phyloP scores from a whole-genome alignment of 2,113 vertebrate species.

The Struthidea cinerea region DNA sequence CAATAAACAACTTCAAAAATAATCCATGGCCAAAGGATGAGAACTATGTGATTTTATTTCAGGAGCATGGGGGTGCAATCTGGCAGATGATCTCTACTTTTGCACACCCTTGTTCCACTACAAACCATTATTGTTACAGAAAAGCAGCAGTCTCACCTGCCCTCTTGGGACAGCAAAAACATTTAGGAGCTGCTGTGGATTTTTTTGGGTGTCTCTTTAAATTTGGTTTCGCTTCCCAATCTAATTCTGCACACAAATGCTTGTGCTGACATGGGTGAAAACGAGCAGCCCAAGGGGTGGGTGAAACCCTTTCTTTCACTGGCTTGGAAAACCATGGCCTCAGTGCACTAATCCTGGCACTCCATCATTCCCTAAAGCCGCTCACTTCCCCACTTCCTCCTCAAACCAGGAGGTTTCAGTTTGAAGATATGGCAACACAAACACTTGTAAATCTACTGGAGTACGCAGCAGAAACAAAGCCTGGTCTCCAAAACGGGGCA shows the following conservation, averaged over 20 bases:
- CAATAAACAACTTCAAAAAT: not conserved
- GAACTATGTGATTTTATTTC: not conserved
- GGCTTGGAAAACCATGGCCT: not conserved
- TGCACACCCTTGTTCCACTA: not conserved
- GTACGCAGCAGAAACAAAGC: not conserved
- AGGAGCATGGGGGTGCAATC: not conserved
- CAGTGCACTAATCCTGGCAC: not conserved
- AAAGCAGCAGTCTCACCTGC: not conserved
- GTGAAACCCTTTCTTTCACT: not conserved
- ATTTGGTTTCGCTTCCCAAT: not conserved
- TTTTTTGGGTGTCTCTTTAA: not conserved
- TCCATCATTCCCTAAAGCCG: not conserved
- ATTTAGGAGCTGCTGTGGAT: not conserved
- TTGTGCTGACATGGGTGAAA: conserved; percentile 3
- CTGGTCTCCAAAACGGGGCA: not conserved
- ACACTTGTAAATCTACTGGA: not conserved
- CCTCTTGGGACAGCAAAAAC: not conserved
- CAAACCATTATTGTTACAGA: not conserved
- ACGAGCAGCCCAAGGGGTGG: conserved; percentile 8
- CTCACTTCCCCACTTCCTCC: not conserved
- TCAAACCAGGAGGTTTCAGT: not conserved
- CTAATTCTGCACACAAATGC: not conserved
- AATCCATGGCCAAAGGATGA: not conserved
- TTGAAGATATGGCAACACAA: not conserved
- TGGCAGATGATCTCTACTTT: not conserved